A percentile compares a stretch with the other conserved stretches of the same genome.
These are phyloP conservation scores for Microcebus lehilahytsara DNA, from an alignment of 2,113 vertebrate genomes.

Conservation along the genomic window DNA sequence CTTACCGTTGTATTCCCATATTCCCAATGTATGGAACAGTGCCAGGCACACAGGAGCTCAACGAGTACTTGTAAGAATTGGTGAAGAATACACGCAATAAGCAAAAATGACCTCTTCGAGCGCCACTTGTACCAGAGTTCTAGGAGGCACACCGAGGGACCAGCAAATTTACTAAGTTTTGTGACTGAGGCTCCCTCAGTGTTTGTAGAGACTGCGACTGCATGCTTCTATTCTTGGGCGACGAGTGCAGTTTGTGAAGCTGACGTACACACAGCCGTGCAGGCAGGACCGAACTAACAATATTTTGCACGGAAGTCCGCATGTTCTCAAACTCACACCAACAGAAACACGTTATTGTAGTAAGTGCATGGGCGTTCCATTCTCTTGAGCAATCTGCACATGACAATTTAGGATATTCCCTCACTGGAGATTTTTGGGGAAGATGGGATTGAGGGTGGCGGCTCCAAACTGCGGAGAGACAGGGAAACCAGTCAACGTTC, in stretches of 20 bases:
- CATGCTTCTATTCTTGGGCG: neutral
- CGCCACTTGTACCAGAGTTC: constrained; percentile 21
- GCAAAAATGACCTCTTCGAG: neutral
- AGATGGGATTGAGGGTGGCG: neutral
- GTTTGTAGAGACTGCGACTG: neutral
- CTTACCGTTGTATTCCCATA: neutral
- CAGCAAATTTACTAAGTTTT: neutral
- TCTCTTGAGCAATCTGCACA: neutral
- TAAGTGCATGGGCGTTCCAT: neutral
- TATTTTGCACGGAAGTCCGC: neutral
- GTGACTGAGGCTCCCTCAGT: neutral
- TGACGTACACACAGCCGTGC: neutral
- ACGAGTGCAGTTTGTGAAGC: neutral
- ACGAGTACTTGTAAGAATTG: neutral
- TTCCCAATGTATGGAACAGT: neutral
- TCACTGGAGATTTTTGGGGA: neutral
- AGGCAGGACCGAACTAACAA: neutral
- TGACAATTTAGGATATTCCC: neutral
- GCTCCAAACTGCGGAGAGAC: neutral
- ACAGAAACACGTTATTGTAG: neutral
- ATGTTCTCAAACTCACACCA: neutral
- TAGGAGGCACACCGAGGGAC: neutral
- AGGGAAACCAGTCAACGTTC: neutral
- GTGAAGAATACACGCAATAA: constrained; percentile 36
- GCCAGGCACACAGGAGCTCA: neutral